These are phyloP conservation scores for Mesoclemmys tuberculata DNA, from an alignment of 2,113 vertebrate genomes.

Conservation along the genomic window DNA sequence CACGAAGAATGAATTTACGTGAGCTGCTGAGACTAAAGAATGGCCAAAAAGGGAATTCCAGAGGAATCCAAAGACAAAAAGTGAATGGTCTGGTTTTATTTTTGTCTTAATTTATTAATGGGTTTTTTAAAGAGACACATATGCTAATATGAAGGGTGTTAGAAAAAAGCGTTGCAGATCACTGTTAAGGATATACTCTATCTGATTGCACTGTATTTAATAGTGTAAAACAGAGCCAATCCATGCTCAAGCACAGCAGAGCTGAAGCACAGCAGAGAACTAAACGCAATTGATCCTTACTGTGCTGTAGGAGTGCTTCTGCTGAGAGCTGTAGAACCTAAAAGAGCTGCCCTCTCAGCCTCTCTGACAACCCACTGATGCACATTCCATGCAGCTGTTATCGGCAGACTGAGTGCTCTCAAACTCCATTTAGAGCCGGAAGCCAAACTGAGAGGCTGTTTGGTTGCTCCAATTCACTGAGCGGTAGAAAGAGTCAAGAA, in stretches of 20 bases:
- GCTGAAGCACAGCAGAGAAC: no score
- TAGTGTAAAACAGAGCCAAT: neutral
- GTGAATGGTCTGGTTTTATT: neutral
- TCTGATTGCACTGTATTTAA: neutral
- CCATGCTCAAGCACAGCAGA: neutral
- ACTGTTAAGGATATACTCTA: conserved; percentile 11
- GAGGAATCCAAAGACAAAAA: neutral
- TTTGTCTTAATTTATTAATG: conserved; percentile 1
- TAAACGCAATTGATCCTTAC: neutral
- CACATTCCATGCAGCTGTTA: neutral
- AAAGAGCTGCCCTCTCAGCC: neutral
- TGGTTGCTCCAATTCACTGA: accelerated
- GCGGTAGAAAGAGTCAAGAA: neutral
- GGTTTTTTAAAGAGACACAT: neutral
- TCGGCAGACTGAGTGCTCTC: neutral
- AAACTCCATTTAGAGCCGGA: accelerated
- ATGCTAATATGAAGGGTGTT: neutral
- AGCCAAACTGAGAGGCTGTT: neutral
- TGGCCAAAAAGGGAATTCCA: neutral
- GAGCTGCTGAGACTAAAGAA: neutral
- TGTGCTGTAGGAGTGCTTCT: neutral
- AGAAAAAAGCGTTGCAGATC: neutral
- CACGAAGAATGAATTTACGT: conserved; percentile 5
- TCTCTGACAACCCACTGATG: neutral
- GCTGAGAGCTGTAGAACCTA: neutral